A percentile compares a stretch with the other conserved stretches of the same genome.
Evolutionary conservation across 64 coral and sea anemone species (phyloP).

Genomic region (Orbicella faveolata): DNA sequence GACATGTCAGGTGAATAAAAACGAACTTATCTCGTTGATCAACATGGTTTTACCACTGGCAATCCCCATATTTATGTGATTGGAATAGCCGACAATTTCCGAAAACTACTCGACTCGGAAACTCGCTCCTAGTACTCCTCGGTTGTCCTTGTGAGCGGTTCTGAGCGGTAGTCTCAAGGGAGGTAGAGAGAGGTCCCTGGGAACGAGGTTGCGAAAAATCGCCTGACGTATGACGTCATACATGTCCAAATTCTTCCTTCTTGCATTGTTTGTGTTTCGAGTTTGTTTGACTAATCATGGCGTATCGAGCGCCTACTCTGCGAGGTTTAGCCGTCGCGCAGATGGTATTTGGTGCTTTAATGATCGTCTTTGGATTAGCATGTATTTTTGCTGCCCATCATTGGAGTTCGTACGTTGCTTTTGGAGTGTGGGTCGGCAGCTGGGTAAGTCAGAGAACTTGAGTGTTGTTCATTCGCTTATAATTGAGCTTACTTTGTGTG

Average conservation of each 20-base stretch:
- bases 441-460: constrained; percentile 3
- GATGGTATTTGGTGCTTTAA: constrained; percentile 29
- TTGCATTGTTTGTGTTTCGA: not conserved
- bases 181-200: no score
- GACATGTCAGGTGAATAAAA: no score
- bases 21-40: no score
- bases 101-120: no score
- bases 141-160: no score
- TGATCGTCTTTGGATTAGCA: constrained; percentile 21
- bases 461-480: not conserved
- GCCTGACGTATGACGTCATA: not conserved
- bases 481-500: no score
- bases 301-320: not conserved
- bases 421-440: constrained; percentile 31
- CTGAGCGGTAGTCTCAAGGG: no score
- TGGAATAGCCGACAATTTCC: no score
- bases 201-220: no score
- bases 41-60: no score
- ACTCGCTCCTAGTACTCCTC: no score
- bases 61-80: no score
- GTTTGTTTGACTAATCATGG: not conserved
- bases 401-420: not conserved
- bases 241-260: not conserved
- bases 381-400: not conserved
- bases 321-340: constrained; percentile 24